Base-by-base conservation (phyloP, 1,140 invertebrate genomes). In the Camponotus floridanus region DNA sequence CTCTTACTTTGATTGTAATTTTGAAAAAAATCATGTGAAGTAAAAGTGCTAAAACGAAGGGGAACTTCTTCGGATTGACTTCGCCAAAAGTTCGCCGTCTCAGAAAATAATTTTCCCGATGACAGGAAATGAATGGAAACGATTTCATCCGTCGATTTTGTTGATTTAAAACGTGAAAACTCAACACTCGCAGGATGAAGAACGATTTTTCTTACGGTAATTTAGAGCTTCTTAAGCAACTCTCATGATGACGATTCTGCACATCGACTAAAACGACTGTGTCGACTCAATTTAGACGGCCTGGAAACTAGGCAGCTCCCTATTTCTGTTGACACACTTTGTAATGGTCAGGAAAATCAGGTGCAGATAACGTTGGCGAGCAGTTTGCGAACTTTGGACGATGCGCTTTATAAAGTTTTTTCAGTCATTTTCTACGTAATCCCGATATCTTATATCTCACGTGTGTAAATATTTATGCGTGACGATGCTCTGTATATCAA, bases 311-410 rank as follows among this genome's bases (percentile, higher is more conserved):
- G 55, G 7, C 42, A 57, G 42, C n/a, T 83, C 48, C 68, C 68
- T 83, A 83, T 83, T 83, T 74, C 73, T 73, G 57, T 74, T 36
- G 79, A 81, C 65, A 81, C 18, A 45, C 79, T 81, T 81, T 11
- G 21, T 57, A 31, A 80, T 13, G 57, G 15, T 81, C 59, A 51
- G 48, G 55, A 51, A 26, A 26, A 59, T 59, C 48, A 59, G 36
- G 26, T 21, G 39, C 39, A 45, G 59, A 78, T 79, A 48, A 68
- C 2, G 15, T 57, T 39, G 36, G 13, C 13, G 65, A 31, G 18
- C 48, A 67, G 36, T 79, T 67, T 51, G 51, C 21, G 11, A 48
- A 57, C n/a, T 57, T 6, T 5, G 11, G 18, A 33, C 21, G 51
- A 71, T 71, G 39, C 26, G 9, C 18, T 68, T 70, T 7, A 21